phyloP scores from a whole-genome alignment of 2,797 vertebrate species.

The Harpagifer antarcticus region DNA sequence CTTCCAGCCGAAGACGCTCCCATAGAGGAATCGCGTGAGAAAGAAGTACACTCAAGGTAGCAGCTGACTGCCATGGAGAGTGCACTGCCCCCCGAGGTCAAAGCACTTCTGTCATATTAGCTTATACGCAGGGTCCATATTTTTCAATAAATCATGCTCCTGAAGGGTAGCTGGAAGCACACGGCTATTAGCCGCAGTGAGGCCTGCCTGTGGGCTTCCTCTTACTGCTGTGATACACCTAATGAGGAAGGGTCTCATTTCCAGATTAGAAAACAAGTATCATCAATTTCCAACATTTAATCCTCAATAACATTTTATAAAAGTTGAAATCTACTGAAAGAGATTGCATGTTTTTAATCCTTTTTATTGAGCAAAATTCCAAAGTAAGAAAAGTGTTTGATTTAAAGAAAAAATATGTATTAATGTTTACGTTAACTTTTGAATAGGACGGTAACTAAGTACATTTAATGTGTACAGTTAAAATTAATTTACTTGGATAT shows the following conservation, averaged over 20 bases:
- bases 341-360: no score
- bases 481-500: no score
- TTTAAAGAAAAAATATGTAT: no score
- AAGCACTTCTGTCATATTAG: slow-evolving; percentile 82
- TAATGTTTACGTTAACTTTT: no score
- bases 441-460: no score
- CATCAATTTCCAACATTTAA: not conserved
- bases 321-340: not conserved
- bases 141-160: slow-evolving; percentile 79
- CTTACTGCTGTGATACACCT: slow-evolving; percentile 21
- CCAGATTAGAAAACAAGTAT: not conserved
- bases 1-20: slow-evolving; percentile 6
- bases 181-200: slow-evolving; percentile 36
- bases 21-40: slow-evolving; percentile 75
- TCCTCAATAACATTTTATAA: no score
- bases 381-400: not conserved
- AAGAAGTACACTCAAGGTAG: slow-evolving; percentile 54
- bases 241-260: slow-evolving; percentile 6
- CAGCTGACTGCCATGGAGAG: slow-evolving; percentile 55
- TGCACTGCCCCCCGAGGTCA: slow-evolving; percentile 71
- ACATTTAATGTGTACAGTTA: no score
- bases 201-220: not conserved
- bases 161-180: slow-evolving; percentile 51
- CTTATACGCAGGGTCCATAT: slow-evolving; percentile 70
- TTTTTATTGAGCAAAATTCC: not conserved